These are phyloP conservation scores for Danio albolineatus DNA, from an alignment of 2,797 vertebrate genomes.

Conservation along the genomic window DNA sequence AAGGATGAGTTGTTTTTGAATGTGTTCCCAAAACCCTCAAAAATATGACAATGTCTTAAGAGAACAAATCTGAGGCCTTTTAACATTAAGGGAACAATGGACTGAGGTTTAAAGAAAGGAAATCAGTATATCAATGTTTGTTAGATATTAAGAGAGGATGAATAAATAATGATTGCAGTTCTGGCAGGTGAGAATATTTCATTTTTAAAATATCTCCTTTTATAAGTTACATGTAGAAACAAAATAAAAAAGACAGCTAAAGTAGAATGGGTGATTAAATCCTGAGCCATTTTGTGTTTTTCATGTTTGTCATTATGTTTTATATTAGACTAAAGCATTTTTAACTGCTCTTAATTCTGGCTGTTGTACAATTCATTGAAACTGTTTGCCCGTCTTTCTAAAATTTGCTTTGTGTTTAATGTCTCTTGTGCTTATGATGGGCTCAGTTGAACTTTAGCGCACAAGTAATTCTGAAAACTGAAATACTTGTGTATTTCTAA, in stretches of 20 bases:
- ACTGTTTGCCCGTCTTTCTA: neutral
- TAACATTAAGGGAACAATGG: slow-evolving; percentile 52
- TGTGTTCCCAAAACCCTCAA: slow-evolving; percentile 66
- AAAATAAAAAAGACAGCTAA: neutral
- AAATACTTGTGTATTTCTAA: slow-evolving; percentile 4
- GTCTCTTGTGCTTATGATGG: neutral
- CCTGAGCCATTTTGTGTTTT: slow-evolving; percentile 10
- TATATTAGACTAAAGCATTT: slow-evolving; percentile 2
- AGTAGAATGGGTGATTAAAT: neutral
- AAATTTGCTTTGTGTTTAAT: slow-evolving; percentile 8
- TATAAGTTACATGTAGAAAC: neutral
- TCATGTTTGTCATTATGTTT: neutral
- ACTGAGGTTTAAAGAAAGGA: slow-evolving; percentile 45
- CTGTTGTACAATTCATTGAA: slow-evolving; percentile 35
- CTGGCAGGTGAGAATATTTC: slow-evolving; percentile 8
- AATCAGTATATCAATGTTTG: slow-evolving; percentile 53
- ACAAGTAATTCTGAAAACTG: neutral
- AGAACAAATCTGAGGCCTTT: slow-evolving; percentile 57
- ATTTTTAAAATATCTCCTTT: slow-evolving; percentile 7
- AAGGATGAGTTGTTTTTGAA: slow-evolving; percentile 51
- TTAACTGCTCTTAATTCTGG: neutral
- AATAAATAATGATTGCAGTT: slow-evolving; percentile 22
- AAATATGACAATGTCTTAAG: slow-evolving; percentile 57
- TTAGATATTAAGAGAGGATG: slow-evolving; percentile 44
- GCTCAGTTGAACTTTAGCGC: slow-evolving; percentile 14